A percentile compares a stretch with the other conserved stretches of the same genome.
phyloP scores from a whole-genome alignment of 2,113 vertebrate genomes.

The Clarias macrocephalus region DNA sequence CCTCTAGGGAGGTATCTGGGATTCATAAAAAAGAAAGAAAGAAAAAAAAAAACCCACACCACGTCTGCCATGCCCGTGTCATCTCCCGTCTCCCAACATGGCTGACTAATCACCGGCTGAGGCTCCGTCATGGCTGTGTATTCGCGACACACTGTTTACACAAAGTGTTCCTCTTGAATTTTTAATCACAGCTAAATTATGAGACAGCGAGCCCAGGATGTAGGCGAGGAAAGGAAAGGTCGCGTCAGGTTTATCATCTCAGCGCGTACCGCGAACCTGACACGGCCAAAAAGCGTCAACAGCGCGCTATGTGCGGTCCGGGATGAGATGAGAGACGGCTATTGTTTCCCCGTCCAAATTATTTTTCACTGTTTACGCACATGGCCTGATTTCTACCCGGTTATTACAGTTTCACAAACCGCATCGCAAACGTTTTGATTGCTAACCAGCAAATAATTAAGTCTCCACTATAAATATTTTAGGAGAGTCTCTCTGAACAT shows the following conservation, averaged over 20 bases:
- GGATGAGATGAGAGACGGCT: conserved; percentile 31
- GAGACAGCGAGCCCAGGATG: conserved; percentile 64
- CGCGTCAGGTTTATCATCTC: conserved; percentile 56
- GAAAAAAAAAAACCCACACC: conserved; percentile 69
- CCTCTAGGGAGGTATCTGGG: conserved; percentile 63
- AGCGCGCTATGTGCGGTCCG: conserved; percentile 48
- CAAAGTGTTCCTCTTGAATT: conserved; percentile 61
- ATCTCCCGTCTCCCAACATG: conserved; percentile 68
- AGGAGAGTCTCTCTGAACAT: not conserved
- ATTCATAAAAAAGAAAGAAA: conserved; percentile 53
- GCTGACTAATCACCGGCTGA: conserved; percentile 75
- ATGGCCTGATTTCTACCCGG: conserved; percentile 42
- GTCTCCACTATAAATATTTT: conserved; percentile 19
- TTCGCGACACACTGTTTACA: conserved; percentile 67
- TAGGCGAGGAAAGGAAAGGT: conserved; percentile 57
- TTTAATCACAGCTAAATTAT: conserved; percentile 68
- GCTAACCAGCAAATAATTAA: conserved; percentile 33
- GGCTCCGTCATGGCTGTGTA: conserved; percentile 69
- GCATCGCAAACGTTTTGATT: conserved; percentile 43
- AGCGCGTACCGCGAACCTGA: conserved; percentile 38
- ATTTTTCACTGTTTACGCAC: conserved; percentile 43
- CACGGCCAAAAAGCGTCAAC: conserved; percentile 53
- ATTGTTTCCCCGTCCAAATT: conserved; percentile 43
- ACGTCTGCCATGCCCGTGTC: conserved; percentile 70
- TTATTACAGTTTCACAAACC: conserved; percentile 46